Evolutionary conservation across 2,797 vertebrate genomes (phyloP), one percentile per base, ranked within the genome.

Genomic region (Rhabdomys pumilio): DNA sequence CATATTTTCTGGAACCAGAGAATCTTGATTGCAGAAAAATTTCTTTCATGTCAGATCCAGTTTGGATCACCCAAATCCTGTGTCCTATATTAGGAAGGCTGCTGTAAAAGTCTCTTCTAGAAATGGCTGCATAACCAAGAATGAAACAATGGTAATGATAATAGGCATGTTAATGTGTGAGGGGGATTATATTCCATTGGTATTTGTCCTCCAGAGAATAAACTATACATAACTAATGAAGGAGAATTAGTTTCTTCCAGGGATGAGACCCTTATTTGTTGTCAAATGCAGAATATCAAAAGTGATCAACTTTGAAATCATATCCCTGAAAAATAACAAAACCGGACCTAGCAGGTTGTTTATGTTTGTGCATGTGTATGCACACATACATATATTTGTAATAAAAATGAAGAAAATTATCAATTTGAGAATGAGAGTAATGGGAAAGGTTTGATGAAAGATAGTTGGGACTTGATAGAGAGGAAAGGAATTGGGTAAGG

Each of bases 101-200:
- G 61, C 4, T 34, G 19, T 14, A 20, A 85, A 22, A 26, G 17
- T 50, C 31, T 67, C 11, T 67, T 47, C 63, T 85, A 69, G 61
- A 67, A 85, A 67, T 85, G 29, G 2, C 34, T 14, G 6, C 31
- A n/a, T 67, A 67, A 65, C 5, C 31, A n/a, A 50, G 31, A 65
- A 34, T n/a, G 4, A 65, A 84, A 67, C 31, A 50, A 67, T n/a
- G 83, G 29, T 63, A 85, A 63, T n/a, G 24, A 67, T 20, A 50
- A 22, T 2, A 11, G 19, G n/a, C 19, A 8, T 50, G 3, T 22
- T 53, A 65, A 67, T 50, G 3, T n/a, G 44, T 3, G 11, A 44
- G 1, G 0, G 11, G 19, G 20, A n/a, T 50, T 50, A 50, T 34
- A 31, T 65, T 34, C 26, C 1, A 9, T 34, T 15, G 7, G 2